Conservation (phyloP, 2,113 vertebrate species). For the Plecotus auritus region DNA sequence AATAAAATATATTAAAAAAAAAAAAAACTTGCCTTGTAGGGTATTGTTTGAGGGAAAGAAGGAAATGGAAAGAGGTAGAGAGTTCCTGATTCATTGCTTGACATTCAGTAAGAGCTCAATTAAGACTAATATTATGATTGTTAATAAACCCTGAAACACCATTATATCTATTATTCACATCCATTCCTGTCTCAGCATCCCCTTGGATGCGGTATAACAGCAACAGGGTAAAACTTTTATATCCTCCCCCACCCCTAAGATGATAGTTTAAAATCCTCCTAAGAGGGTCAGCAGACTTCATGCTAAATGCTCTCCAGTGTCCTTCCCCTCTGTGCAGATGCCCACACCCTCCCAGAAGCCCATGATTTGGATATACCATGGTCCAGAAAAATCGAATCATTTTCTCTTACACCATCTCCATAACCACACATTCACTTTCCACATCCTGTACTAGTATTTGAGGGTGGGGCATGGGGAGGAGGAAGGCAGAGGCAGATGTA, state of each 20-base stretch:
- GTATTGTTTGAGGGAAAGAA: neutral
- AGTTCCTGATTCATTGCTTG: neutral
- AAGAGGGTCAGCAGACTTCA: neutral
- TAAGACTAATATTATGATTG: neutral
- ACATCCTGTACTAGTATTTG: neutral
- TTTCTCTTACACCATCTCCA: neutral
- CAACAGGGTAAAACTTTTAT: neutral
- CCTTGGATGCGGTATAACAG: neutral
- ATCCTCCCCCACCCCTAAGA: neutral
- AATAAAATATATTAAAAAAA: too few relatives aligned
- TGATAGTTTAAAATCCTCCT: neutral
- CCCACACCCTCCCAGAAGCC: neutral
- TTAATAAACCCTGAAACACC: neutral
- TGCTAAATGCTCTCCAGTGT: neutral
- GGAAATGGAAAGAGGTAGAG: neutral
- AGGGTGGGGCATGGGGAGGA: too few relatives aligned
- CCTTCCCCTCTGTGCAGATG: neutral
- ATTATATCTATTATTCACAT: neutral
- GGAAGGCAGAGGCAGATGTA: neutral
- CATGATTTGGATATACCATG: neutral
- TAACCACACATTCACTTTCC: neutral
- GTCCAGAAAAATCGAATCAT: neutral
- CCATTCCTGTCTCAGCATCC: neutral
- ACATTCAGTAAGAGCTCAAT: neutral
- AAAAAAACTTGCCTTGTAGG: neutral